phyloP scores from a whole-genome alignment of 2,113 vertebrate species.

The Anhinga rufa region DNA sequence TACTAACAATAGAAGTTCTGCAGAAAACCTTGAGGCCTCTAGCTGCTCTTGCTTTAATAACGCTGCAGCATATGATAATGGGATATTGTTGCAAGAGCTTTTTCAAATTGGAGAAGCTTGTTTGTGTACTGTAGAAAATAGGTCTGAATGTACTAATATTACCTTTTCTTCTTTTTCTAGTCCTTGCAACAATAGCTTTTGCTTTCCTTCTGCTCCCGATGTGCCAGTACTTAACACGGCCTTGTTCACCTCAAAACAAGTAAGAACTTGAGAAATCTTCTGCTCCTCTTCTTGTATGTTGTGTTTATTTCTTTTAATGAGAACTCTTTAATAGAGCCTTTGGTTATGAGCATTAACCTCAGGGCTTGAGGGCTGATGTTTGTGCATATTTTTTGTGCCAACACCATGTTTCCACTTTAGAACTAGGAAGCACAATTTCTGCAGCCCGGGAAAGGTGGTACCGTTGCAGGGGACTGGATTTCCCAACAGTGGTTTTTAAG shows the following conservation, averaged over 20 bases:
- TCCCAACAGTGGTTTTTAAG: not conserved
- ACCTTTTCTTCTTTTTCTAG: constrained; percentile 71
- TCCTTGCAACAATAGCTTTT: constrained; percentile 98
- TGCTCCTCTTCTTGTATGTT: not conserved
- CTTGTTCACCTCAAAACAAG: constrained; percentile 98
- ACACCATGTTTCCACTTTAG: not conserved
- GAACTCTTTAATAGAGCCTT: not conserved
- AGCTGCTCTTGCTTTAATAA: not conserved
- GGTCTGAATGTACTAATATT: constrained; percentile 30
- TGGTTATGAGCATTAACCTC: not conserved
- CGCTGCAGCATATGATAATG: not conserved
- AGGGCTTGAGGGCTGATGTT: not conserved
- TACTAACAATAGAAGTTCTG: not conserved
- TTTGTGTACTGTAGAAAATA: not conserved
- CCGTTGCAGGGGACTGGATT: not conserved
- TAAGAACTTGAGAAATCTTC: constrained; percentile 70
- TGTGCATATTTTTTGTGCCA: not conserved
- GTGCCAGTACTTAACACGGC: constrained; percentile 99
- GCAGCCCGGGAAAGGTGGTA: not conserved
- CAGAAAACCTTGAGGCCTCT: not conserved
- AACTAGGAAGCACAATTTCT: not conserved
- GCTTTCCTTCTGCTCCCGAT: constrained; percentile 98
- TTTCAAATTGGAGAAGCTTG: not conserved
- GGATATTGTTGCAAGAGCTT: not conserved
- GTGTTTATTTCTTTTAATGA: not conserved